Evolutionary conservation across 1,140 invertebrate species (phyloP).

Genomic region (Araneus ventricosus): DNA sequence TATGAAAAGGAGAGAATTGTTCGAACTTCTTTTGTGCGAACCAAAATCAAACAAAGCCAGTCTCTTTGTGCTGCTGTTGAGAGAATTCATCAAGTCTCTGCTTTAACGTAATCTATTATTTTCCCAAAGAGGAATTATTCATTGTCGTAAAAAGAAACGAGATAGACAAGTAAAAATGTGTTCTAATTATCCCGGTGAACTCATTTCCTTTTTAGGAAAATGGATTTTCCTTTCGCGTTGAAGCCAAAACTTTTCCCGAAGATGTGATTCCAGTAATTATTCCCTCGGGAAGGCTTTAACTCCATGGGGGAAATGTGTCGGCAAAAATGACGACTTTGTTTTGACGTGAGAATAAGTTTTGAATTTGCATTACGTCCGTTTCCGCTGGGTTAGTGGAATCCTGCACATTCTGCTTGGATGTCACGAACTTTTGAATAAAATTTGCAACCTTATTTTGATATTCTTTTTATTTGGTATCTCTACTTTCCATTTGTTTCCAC

Average conservation of each 20-base stretch:
- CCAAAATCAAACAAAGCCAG: conserved; percentile 21
- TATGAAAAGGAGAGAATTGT: conserved; percentile 2
- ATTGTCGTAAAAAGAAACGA: not conserved
- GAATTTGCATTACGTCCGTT: not conserved
- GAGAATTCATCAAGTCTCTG: not conserved
- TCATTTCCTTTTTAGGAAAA: conserved; percentile 13
- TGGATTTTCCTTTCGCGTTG: conserved; percentile 4
- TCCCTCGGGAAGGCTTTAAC: not conserved
- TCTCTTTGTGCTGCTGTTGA: not conserved
- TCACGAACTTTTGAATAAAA: not conserved
- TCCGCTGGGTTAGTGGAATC: not conserved
- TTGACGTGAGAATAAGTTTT: not conserved
- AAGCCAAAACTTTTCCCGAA: not conserved
- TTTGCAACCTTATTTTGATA: no score
- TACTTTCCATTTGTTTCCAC: not conserved
- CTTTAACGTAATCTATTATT: conserved; percentile 24
- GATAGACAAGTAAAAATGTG: conserved; percentile 25
- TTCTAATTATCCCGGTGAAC: conserved; percentile 21
- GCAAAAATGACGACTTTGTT: conserved; percentile 25
- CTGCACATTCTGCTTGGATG: not conserved
- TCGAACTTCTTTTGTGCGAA: conserved; percentile 4
- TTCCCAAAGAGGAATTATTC: not conserved
- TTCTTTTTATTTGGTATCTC: not conserved
- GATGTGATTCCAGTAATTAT: conserved; percentile 24
- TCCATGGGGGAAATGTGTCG: not conserved